Evolutionary conservation across 2,888 invertebrate genomes (phyloP), one percentile per base, ranked within the genome.

Genomic region (Poecilobothrus nobilitatus): DNA sequence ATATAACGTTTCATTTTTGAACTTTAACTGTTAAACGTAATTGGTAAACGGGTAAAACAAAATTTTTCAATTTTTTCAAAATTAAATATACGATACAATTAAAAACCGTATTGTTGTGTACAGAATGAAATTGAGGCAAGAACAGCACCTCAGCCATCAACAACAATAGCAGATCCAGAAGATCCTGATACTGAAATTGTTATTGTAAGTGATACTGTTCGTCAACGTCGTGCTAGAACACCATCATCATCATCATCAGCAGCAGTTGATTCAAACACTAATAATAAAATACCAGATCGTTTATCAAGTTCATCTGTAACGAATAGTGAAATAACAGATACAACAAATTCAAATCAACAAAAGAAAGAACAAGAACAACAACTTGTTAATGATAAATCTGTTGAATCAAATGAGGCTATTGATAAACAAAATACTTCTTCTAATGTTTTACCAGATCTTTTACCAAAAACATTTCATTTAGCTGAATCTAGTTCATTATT

Each of bases 401-500:
- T 67, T 62, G 67, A 70, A 65, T 27, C 69, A 18, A 64, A 70
- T 21, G 70, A 63, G 2, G 20, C 41, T 10, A 65, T 20, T 27
- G 72, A 68, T 5, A 53, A 53, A 20, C 76, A 61, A 77, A 82
- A n/a, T n/a, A n/a, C n/a, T n/a, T n/a, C n/a, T n/a, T n/a, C n/a
- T n/a, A 75, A 75, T 67, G 83, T 81, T 20, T 75, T 84, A 68
- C 83, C 84, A 9, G 80, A 82, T 71, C 79, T 84, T 67, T 78
- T 84, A 78, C 85, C 86, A 72, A 85, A 86, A 77, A 87, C 88
- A 1, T 88, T 88, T 77, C 86, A 86, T 74, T 80, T 90, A 69
- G 84, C 88, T 15, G 85, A 88, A 75, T 87, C 88, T 72, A 90
- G 90, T 78, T 85, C 85, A 62, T 83, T 89, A 15, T 90, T 90